These are phyloP conservation scores for Cheilosia scutellata DNA, from an alignment of 2,888 invertebrate species.

Conservation along the genomic window DNA sequence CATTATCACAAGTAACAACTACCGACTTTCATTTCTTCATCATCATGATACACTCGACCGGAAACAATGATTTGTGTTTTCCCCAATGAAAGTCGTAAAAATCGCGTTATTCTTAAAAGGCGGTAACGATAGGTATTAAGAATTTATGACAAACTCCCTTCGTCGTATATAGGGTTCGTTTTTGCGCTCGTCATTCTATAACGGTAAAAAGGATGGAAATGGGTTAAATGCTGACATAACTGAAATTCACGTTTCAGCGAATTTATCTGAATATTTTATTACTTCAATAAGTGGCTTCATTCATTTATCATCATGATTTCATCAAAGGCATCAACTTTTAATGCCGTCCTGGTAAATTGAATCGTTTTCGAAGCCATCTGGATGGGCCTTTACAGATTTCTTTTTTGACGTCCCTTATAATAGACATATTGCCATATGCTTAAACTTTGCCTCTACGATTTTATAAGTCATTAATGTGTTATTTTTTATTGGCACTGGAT, in stretches of 20 bases:
- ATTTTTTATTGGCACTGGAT: not conserved
- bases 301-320: slow-evolving; percentile 72
- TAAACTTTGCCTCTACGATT: slow-evolving; percentile 25
- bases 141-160: slow-evolving; percentile 59
- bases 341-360: slow-evolving; percentile 26
- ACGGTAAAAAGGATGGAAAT: slow-evolving; percentile 43
- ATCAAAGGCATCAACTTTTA: slow-evolving; percentile 55
- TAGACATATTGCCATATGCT: slow-evolving; percentile 27
- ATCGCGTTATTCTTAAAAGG: slow-evolving; percentile 62
- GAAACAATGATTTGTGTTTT: slow-evolving; percentile 48
- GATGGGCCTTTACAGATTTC: slow-evolving; percentile 34
- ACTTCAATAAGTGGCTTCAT: slow-evolving; percentile 73
- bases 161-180: not conserved
- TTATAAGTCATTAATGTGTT: slow-evolving; percentile 44
- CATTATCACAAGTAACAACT: slow-evolving; percentile 1
- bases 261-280: slow-evolving; percentile 75
- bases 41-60: not conserved
- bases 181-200: slow-evolving; percentile 30
- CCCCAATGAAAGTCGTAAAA: slow-evolving; percentile 58
- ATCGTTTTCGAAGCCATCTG: slow-evolving; percentile 39
- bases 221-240: slow-evolving; percentile 73
- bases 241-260: slow-evolving; percentile 65
- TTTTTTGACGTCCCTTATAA: slow-evolving; percentile 22
- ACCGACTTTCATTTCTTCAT: not conserved
- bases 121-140: slow-evolving; percentile 67